Evolutionary conservation across 2,888 invertebrate genomes (phyloP).

Genomic region (Poecilobothrus nobilitatus): DNA sequence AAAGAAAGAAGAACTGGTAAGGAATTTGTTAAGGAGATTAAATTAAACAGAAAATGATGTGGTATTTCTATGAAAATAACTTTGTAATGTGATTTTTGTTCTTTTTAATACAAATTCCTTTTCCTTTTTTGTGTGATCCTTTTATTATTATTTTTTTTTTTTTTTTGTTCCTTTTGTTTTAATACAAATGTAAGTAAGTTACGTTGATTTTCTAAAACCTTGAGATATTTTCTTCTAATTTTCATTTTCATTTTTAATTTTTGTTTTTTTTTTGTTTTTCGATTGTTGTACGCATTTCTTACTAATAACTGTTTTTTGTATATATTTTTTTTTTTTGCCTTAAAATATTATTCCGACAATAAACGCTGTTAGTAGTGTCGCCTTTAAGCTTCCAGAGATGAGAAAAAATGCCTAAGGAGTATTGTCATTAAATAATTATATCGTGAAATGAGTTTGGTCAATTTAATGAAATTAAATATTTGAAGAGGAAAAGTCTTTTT

Average conservation of each 20-base stretch:
- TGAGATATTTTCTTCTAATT: background rate
- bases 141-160: too few species aligned
- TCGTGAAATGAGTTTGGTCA: background rate
- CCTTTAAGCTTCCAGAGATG: background rate
- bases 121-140: too few species aligned
- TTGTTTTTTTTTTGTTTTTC: background rate
- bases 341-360: background rate
- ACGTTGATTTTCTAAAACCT: background rate
- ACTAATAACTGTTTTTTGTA: background rate
- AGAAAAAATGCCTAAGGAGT: background rate
- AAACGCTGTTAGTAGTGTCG: background rate
- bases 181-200: background rate
- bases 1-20: too few species aligned
- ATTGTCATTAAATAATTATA: background rate
- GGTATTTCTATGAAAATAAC: too few species aligned
- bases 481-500: background rate
- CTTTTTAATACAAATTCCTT: too few species aligned
- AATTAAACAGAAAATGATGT: too few species aligned
- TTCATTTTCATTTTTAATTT: background rate
- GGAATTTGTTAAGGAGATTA: too few species aligned
- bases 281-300: background rate
- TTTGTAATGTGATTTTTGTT: too few species aligned
- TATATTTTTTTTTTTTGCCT: background rate
- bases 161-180: too few species aligned
- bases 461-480: background rate